Evolutionary conservation across 2,797 vertebrate species (phyloP).

Genomic region (Sebastes cheni): DNA sequence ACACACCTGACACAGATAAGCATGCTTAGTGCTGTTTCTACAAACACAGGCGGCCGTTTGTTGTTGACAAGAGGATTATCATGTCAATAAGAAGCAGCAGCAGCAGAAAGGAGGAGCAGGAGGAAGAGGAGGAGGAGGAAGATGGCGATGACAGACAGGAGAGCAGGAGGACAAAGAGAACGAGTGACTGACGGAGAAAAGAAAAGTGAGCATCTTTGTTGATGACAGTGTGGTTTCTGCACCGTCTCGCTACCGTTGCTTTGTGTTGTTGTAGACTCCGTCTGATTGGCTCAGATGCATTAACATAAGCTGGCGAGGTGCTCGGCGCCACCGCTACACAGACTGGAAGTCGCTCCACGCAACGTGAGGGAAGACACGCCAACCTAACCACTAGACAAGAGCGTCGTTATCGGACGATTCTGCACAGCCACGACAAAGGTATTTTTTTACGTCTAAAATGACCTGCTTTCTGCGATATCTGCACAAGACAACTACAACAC

Average conservation of each 20-base stretch:
- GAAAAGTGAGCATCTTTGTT: not conserved
- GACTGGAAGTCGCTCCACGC: not conserved
- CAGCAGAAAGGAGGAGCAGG: slow-evolving; percentile 11
- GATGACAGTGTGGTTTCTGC: not conserved
- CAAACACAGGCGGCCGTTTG: slow-evolving; percentile 35
- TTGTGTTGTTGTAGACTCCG: not conserved
- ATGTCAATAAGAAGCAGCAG: slow-evolving; percentile 38
- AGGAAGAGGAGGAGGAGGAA: not conserved
- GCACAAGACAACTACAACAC: not conserved
- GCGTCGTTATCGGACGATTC: not conserved
- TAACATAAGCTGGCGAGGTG: not conserved
- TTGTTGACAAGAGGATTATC: slow-evolving; percentile 65
- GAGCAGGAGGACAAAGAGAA: not conserved
- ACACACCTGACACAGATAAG: slow-evolving; percentile 32
- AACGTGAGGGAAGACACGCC: not conserved
- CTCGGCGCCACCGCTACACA: not conserved
- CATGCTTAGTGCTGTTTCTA: slow-evolving; percentile 31
- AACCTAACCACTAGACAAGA: not conserved
- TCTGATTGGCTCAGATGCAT: not conserved
- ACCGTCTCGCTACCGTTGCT: not conserved
- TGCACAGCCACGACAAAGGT: not conserved
- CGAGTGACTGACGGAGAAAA: not conserved
- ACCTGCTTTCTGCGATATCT: not conserved
- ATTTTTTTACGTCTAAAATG: not conserved
- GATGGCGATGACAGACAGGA: not conserved